Base-by-base conservation (phyloP, 2,888 invertebrate genomes). In the Scrobipalpa costella region DNA sequence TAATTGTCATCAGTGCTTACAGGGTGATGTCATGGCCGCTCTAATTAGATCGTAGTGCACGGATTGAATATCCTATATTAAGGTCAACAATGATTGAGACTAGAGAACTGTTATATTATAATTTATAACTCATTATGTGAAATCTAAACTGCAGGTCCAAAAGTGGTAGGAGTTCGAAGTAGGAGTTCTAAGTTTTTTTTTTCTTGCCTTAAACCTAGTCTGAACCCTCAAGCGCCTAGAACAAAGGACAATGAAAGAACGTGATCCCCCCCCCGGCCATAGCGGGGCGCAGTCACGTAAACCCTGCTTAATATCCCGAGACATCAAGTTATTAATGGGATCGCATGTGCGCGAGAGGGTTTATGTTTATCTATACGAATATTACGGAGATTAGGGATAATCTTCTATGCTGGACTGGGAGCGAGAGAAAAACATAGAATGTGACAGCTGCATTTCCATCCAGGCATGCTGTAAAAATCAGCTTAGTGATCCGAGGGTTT, bases 211-310 rank as follows among this genome's bases (percentile, higher is more conserved):
- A 17, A 19, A 8, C 11, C 11, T 3, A 9, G 50, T 9, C 19
- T 6, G 21, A 50, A 17, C 17, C 7, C 11, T 9, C 17, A 19
- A 19, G 19, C 11, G 11, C 1, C 1, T 50, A 27, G 27, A 27
- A 60, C 60, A 49, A 47, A 27, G 27, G 27, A 47, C 36, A 60
- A 60, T 27, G 49, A 19, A 44, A 59, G 19, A 9, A 47, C 60
- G 44, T 34, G 60, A 60, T 47, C 33, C 15, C 15, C 59, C 44
- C 11, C 6, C 0, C 8, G 19, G 15, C 9, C 8, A 27, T 7
- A 60, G 47, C 27, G 27, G 33, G 27, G 60, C 33, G 27, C n/a
- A n/a, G 59, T 47, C 59, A 60, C 60, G 60, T 60, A 49, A 60
- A 47, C 9, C 21, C 13, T 36, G 9, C 38, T 38, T 38, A 38